phyloP scores from a whole-genome alignment of 2,113 vertebrate genomes.

The Anarrhichthys ocellatus region DNA sequence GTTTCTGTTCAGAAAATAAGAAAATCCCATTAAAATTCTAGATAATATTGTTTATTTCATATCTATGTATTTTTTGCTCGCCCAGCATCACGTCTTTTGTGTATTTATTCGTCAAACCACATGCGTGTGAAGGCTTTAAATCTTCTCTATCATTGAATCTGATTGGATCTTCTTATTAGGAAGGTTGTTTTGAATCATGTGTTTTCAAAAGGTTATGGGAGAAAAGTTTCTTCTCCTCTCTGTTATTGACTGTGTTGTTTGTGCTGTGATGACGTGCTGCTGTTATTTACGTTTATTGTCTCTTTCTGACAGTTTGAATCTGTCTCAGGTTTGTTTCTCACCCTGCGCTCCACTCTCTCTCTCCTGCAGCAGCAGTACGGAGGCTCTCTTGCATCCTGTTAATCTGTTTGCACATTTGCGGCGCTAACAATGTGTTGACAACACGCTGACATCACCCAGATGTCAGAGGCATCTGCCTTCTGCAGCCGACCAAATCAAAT shows the following conservation, averaged over 20 bases:
- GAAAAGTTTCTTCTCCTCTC: too few species aligned
- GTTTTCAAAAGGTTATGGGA: too few species aligned
- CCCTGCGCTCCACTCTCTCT: slow-evolving; percentile 39
- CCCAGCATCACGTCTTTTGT: too few species aligned
- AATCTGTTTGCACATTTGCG: slow-evolving; percentile 76
- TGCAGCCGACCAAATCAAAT: slow-evolving; percentile 74
- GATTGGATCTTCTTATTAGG: too few species aligned
- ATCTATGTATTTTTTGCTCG: too few species aligned
- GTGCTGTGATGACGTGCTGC: not conserved
- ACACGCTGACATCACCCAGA: slow-evolving; percentile 84
- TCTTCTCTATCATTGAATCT: not conserved
- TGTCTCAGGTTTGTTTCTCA: not conserved
- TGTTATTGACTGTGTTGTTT: too few species aligned
- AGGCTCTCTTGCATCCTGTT: slow-evolving; percentile 61
- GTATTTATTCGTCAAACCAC: too few species aligned
- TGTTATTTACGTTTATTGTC: not conserved
- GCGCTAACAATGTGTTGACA: slow-evolving; percentile 83
- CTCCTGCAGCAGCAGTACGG: slow-evolving; percentile 44
- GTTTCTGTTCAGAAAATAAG: too few species aligned
- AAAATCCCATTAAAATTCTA: too few species aligned
- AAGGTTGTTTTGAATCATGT: too few species aligned
- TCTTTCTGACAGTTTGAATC: not conserved
- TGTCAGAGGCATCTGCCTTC: slow-evolving; percentile 82
- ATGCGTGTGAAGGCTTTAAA: too few species aligned
- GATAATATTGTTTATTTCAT: too few species aligned